These are phyloP conservation scores for Phocoena phocoena DNA, from an alignment of 2,113 vertebrate genomes.

Conservation along the genomic window DNA sequence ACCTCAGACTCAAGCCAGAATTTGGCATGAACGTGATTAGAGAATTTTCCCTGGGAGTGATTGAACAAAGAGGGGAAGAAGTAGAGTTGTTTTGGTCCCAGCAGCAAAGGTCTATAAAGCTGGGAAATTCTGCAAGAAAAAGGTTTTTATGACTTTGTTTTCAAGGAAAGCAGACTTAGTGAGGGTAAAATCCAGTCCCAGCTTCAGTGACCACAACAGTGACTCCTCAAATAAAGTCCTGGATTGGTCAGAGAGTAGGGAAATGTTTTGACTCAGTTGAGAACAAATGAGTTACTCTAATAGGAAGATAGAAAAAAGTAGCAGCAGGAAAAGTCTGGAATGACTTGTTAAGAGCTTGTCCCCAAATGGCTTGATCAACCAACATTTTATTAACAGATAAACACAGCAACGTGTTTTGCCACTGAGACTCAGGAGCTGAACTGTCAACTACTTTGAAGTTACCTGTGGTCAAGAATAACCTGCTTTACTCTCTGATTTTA, in stretches of 20 bases:
- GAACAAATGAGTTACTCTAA: background rate
- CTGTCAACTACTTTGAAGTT: background rate
- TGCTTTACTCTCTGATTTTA: background rate
- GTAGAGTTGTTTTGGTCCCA: background rate
- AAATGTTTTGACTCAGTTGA: background rate
- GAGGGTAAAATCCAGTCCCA: background rate
- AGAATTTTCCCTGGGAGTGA: background rate
- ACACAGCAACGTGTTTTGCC: background rate
- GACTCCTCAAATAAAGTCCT: background rate
- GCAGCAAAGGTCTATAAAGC: background rate
- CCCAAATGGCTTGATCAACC: background rate
- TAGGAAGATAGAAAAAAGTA: background rate
- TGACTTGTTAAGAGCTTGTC: background rate
- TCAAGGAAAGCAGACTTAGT: background rate
- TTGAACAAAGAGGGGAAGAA: background rate
- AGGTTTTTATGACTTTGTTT: background rate
- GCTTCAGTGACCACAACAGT: background rate
- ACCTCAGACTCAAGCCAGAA: background rate
- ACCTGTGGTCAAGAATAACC: background rate
- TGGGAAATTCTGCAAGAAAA: background rate
- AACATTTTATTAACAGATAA: background rate
- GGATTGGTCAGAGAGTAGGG: background rate
- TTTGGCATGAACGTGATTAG: background rate
- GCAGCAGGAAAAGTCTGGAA: background rate
- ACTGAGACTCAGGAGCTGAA: background rate